phyloP scores from a whole-genome alignment of 2,888 invertebrate species.

The Cerastoderma edule region DNA sequence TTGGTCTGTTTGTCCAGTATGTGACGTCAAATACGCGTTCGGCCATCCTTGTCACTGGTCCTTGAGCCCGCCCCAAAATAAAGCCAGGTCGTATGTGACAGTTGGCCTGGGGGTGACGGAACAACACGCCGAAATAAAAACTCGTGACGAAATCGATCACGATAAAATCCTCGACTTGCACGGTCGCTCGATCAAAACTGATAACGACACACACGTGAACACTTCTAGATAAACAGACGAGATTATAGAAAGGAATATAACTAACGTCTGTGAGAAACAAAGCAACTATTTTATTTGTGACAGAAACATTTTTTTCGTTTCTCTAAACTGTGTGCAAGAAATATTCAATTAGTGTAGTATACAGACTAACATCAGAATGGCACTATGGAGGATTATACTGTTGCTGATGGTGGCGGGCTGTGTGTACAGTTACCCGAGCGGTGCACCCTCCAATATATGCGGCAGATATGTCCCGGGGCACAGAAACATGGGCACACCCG shows the following conservation, averaged over 20 bases:
- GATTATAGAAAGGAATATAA: too few species aligned
- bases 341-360: too few species aligned
- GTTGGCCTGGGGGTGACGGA: conserved; percentile 47
- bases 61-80: neutral
- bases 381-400: conserved; percentile 1
- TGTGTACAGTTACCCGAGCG: conserved; percentile 37
- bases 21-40: conserved; percentile 13
- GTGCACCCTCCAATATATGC: conserved; percentile 55
- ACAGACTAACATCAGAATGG: conserved; percentile 2
- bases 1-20: too few species aligned
- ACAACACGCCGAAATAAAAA: conserved; percentile 35
- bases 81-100: conserved; percentile 5
- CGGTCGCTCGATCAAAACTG: too few species aligned
- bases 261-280: too few species aligned
- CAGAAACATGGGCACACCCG: conserved; percentile 48
- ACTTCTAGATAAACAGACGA: too few species aligned
- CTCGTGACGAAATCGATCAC: conserved; percentile 21
- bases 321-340: too few species aligned
- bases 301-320: too few species aligned
- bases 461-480: conserved; percentile 55
- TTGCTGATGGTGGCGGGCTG: conserved; percentile 24
- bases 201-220: too few species aligned
- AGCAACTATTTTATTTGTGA: too few species aligned
- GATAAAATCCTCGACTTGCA: conserved; percentile 19
- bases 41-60: conserved; percentile 9